Evolutionary conservation across 2,888 invertebrate genomes (phyloP).

Genomic region (Frankliniella fusca): DNA sequence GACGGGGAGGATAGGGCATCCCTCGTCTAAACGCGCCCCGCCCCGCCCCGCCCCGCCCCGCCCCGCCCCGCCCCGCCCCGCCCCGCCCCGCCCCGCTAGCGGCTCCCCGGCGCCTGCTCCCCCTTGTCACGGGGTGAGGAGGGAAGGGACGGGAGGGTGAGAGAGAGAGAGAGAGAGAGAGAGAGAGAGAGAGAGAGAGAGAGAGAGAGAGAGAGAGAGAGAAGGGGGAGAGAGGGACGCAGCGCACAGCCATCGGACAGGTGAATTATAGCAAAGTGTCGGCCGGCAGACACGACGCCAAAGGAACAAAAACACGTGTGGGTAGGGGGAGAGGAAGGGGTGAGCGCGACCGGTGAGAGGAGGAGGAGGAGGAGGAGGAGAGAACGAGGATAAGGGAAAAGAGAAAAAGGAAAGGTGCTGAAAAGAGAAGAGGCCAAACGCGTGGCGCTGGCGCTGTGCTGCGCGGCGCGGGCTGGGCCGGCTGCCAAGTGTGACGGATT

Average conservation of each 20-base stretch:
- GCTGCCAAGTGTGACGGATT: constrained; percentile 23
- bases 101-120: too few relatives aligned
- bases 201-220: not conserved
- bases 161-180: too few relatives aligned
- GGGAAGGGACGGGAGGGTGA: too few relatives aligned
- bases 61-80: not conserved
- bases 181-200: not conserved
- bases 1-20: too few relatives aligned
- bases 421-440: not conserved
- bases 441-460: not conserved
- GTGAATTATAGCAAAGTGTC: not conserved
- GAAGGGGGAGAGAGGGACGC: not conserved
- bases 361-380: not conserved
- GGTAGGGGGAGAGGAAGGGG: not conserved
- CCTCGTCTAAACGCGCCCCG: not conserved
- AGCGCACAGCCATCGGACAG: not conserved
- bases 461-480: not conserved
- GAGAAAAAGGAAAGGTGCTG: not conserved
- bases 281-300: not conserved
- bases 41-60: not conserved
- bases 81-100: not conserved
- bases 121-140: too few relatives aligned
- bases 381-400: not conserved
- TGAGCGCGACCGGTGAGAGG: not conserved
- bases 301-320: not conserved